A percentile compares a stretch with the other conserved stretches of the same genome.
phyloP scores from a whole-genome alignment of 2,113 vertebrate species.

The Coregonus clupeaformis region DNA sequence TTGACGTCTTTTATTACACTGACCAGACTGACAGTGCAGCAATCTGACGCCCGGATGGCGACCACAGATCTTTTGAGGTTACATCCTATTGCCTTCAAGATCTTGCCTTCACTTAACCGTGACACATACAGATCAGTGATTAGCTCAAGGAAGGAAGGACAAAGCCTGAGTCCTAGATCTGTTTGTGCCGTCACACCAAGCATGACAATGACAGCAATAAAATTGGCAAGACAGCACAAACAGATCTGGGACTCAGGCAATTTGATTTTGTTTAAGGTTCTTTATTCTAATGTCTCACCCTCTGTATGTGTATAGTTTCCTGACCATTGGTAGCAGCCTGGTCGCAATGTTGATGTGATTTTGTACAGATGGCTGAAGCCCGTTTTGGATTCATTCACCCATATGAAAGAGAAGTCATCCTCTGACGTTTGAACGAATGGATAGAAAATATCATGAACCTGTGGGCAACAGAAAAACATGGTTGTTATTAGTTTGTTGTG shows the following conservation, averaged over 20 bases:
- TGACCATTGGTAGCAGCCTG: slow-evolving; percentile 74
- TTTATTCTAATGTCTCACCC: slow-evolving; percentile 59
- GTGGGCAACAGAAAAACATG: background rate
- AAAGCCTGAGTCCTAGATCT: background rate
- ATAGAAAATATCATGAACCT: slow-evolving; percentile 90
- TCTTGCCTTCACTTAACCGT: too few species aligned
- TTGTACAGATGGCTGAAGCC: slow-evolving; percentile 87
- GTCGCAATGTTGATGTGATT: slow-evolving; percentile 73
- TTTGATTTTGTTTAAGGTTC: background rate
- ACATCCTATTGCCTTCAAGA: too few species aligned
- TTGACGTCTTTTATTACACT: too few species aligned
- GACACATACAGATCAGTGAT: background rate
- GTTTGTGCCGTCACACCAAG: too few species aligned
- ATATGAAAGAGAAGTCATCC: slow-evolving; percentile 81
- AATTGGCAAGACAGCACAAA: too few species aligned
- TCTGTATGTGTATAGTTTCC: slow-evolving; percentile 69
- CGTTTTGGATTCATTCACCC: slow-evolving; percentile 83
- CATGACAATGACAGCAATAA: too few species aligned
- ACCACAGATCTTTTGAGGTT: too few species aligned
- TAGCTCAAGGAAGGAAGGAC: background rate
- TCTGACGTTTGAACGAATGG: slow-evolving; percentile 79
- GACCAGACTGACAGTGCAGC: too few species aligned
- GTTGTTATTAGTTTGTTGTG: background rate
- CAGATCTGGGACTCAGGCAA: background rate
- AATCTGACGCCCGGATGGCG: too few species aligned